These are phyloP conservation scores for Tetranychus cinnabarinus DNA, from an alignment of 1,140 invertebrate genomes.

Conservation along the genomic window DNA sequence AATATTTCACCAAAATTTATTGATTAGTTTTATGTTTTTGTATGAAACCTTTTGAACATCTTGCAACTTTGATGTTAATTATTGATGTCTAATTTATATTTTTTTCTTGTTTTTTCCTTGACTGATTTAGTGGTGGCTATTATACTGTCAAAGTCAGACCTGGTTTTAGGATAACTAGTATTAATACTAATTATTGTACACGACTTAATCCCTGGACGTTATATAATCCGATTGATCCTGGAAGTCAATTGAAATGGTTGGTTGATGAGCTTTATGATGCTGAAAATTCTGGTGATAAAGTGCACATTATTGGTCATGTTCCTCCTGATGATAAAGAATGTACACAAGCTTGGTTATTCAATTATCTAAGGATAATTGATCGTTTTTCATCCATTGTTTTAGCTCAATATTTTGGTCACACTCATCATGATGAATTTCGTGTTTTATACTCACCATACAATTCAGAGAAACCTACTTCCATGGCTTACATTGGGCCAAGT, in stretches of 20 bases:
- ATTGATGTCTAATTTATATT: neutral
- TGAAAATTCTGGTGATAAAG: slow-evolving; percentile 75
- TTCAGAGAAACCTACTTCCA: slow-evolving; percentile 6
- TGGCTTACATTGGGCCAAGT: slow-evolving; percentile 34
- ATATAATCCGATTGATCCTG: slow-evolving; percentile 75
- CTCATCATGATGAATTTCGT: slow-evolving; percentile 81
- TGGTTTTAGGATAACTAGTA: slow-evolving; percentile 61
- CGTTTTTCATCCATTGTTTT: slow-evolving; percentile 65
- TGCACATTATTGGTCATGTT: slow-evolving; percentile 93
- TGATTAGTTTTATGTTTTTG: neutral
- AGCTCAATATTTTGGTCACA: slow-evolving; percentile 86
- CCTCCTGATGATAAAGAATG: slow-evolving; percentile 84
- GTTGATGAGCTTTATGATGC: slow-evolving; percentile 76
- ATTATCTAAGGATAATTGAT: slow-evolving; percentile 70
- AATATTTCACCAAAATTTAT: neutral
- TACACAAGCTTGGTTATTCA: slow-evolving; percentile 68
- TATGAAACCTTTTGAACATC: neutral
- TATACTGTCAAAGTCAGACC: slow-evolving; percentile 67
- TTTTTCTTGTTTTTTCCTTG: neutral
- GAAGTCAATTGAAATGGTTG: slow-evolving; percentile 80
- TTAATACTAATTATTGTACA: slow-evolving; percentile 87
- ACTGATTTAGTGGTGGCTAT: slow-evolving; percentile 44
- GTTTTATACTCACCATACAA: slow-evolving; percentile 41
- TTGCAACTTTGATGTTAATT: neutral
- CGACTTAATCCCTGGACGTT: slow-evolving; percentile 41